Percentiles rank a stretch among this genome's conserved stretches.
phyloP scores from a whole-genome alignment of 2,113 vertebrate species.

The Indri indri region DNA sequence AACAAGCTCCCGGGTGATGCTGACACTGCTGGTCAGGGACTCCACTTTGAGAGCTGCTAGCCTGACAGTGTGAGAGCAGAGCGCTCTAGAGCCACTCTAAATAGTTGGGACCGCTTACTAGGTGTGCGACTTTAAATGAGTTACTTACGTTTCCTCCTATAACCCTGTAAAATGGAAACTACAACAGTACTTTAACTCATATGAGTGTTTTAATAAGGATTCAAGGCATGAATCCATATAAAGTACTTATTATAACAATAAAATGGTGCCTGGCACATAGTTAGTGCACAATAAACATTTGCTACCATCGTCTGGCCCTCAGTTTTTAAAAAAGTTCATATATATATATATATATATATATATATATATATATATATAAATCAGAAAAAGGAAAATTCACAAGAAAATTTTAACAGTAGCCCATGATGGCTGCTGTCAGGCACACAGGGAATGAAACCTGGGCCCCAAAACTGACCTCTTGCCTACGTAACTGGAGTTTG shows the following conservation, averaged over 20 bases:
- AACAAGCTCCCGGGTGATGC: not conserved
- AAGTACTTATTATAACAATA: not conserved
- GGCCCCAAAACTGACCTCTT: not conserved
- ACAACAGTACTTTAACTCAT: not conserved
- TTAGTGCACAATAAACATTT: not conserved
- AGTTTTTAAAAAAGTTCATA: not conserved
- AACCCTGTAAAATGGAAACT: not conserved
- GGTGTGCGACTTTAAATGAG: not conserved
- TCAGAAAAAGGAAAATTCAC: not conserved
- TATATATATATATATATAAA: not conserved
- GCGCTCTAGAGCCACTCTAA: not conserved
- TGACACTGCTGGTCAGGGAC: not conserved
- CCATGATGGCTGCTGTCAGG: not conserved
- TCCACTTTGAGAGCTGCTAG: not conserved
- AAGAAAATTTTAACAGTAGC: not conserved
- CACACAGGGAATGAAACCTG: not conserved
- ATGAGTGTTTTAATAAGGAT: not conserved
- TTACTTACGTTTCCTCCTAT: not conserved
- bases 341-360: not conserved
- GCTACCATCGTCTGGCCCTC: not conserved
- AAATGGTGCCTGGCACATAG: not conserved
- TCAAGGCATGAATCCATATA: not conserved
- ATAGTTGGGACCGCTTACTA: not conserved
- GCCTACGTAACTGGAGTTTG: not conserved
- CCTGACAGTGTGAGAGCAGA: not conserved